Base-by-base conservation (phyloP, 1,140 invertebrate species). In the Drosophila teissieri region DNA sequence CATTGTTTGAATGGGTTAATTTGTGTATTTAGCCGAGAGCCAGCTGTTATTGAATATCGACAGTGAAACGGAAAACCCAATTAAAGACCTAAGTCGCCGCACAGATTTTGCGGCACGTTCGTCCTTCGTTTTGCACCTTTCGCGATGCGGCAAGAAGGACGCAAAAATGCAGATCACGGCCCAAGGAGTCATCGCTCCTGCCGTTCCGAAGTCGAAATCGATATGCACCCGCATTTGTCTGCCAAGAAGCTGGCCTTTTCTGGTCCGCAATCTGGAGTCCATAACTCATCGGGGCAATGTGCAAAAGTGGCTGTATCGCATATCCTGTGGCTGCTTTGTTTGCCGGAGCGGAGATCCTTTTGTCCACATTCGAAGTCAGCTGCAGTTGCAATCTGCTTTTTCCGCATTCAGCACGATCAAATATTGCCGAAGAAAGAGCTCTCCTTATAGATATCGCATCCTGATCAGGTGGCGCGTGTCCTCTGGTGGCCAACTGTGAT, bases 301-400 rank as follows among this genome's bases (percentile, higher is more conserved):
- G 86, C 86, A 90, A 91, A 90, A 90, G 81, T 86, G 76, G 48
- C 80, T 82, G 82, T 90, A 90, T 90, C 85, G 88, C 86, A 90
- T 90, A 90, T 91, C 86, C 84, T 88, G 84, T 78, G 67, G 58
- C 67, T 55, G 64, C 72, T 74, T 89, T 89, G 84, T 89, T 65
- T 80, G 73, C 77, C 80, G 52, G 54, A 72, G 65, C 80, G 52
- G 54, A 72, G 65, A 52, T 62, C 56, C 74, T 31, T 70, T 88
- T 80, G 78, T 84, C 46, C 45, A n/a, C 4, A 27, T 36, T 4
- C 76, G 19, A 44, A 86, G 69, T 89, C 84, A 89, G 82, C 84
- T 89, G 84, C 85, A 78, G 80, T 53, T 67, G 84, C 84, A 88
- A 90, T 88, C 84, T 88, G 84, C 64, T 84, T 89, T 60, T 86